Evolutionary conservation across 2,797 vertebrate genomes (phyloP).

Genomic region (Delichon dasypus): DNA sequence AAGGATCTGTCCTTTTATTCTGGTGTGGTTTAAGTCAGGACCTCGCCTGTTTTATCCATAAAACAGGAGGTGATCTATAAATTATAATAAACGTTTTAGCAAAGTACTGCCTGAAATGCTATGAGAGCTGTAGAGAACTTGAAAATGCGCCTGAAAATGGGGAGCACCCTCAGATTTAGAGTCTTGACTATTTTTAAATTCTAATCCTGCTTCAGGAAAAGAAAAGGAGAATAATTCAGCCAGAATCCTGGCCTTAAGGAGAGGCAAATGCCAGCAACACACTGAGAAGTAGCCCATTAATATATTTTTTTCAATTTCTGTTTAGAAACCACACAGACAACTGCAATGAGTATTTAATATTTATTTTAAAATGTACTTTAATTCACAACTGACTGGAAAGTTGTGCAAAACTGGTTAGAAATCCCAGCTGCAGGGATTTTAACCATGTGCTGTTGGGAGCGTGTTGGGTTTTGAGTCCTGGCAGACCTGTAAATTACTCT

Average conservation of each 20-base stretch:
- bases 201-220: not conserved
- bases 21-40: not conserved
- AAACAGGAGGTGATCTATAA: not conserved
- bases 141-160: not conserved
- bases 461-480: not conserved
- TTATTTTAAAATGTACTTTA: not conserved
- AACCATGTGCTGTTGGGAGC: not conserved
- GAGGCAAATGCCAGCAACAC: not conserved
- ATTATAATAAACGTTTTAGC: not conserved
- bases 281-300: not conserved
- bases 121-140: not conserved
- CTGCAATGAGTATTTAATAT: not conserved
- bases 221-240: not conserved
- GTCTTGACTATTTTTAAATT: not conserved
- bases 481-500: not conserved
- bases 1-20: not conserved
- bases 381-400: not conserved
- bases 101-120: not conserved
- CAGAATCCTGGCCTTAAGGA: not conserved
- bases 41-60: not conserved
- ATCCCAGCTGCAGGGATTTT: not conserved
- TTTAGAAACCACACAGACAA: not conserved
- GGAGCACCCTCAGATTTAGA: not conserved
- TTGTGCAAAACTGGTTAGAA: not conserved
- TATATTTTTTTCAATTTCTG: not conserved